These are phyloP conservation scores for Hypolimnas misippus DNA, from an alignment of 2,888 invertebrate genomes.

Conservation along the genomic window DNA sequence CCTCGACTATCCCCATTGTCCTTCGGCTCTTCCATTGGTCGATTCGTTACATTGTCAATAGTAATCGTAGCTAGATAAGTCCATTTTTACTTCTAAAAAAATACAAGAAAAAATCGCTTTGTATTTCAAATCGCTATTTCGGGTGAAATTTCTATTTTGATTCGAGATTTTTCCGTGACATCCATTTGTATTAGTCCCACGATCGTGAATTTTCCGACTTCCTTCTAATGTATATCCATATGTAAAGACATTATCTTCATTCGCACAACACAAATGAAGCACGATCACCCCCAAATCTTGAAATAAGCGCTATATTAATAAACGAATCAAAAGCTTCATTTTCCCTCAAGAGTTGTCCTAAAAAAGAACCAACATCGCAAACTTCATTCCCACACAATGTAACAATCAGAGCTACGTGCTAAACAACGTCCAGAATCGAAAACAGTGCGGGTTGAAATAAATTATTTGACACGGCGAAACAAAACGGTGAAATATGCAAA, in stretches of 20 bases:
- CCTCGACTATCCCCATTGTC: constrained; percentile 28
- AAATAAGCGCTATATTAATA: background rate
- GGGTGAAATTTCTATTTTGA: constrained; percentile 68
- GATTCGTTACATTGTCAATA: constrained; percentile 34
- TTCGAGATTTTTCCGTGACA: constrained; percentile 65
- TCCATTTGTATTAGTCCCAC: constrained; percentile 58
- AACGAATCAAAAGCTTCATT: background rate
- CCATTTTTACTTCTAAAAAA: constrained; percentile 44
- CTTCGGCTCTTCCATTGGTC: constrained; percentile 35
- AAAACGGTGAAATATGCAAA: constrained; percentile 49
- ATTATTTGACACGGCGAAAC: constrained; percentile 46
- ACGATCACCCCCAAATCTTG: background rate
- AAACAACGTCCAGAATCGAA: constrained; percentile 41
- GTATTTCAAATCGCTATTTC: constrained; percentile 77
- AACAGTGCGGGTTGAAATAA: constrained; percentile 44
- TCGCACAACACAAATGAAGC: too few species aligned
- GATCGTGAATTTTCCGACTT: background rate
- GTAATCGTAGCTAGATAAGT: constrained; percentile 41
- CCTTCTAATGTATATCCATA: background rate
- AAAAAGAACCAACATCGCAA: constrained; percentile 17
- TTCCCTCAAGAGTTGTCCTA: background rate
- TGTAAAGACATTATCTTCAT: too few species aligned
- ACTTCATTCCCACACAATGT: constrained; percentile 30
- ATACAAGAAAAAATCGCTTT: constrained; percentile 33
- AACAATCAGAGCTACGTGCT: constrained; percentile 41